Evolutionary conservation across 2,797 vertebrate genomes (phyloP).

Genomic region (Mycteria americana): DNA sequence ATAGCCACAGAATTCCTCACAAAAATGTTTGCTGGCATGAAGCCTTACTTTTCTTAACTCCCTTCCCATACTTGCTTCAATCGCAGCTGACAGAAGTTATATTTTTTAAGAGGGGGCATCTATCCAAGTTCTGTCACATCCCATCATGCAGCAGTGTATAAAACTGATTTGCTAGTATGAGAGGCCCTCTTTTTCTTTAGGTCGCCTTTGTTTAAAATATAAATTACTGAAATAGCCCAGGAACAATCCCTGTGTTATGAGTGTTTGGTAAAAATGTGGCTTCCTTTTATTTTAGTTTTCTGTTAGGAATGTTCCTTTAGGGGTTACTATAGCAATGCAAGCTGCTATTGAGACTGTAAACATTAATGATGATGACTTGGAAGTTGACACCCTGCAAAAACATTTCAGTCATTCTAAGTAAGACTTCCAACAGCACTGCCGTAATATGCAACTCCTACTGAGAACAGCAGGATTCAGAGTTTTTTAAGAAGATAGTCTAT

Average conservation of each 20-base stretch:
- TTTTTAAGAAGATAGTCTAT: constrained; percentile 52
- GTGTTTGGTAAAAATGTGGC: constrained; percentile 12
- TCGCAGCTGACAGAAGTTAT: not conserved
- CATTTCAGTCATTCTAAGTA: constrained; percentile 63
- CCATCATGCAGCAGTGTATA: constrained; percentile 3
- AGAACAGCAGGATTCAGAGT: constrained; percentile 46
- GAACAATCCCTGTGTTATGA: not conserved
- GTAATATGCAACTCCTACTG: constrained; percentile 55
- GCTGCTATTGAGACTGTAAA: constrained; percentile 66
- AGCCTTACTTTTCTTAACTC: not conserved
- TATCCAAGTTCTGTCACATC: constrained; percentile 32
- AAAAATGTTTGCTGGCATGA: not conserved
- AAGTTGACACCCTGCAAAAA: constrained; percentile 69
- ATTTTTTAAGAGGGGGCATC: constrained; percentile 4
- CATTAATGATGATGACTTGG: constrained; percentile 64
- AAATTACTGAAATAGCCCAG: not conserved
- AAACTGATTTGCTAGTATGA: constrained; percentile 13
- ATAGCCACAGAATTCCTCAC: not conserved
- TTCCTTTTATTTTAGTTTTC: constrained; percentile 43
- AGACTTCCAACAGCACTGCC: constrained; percentile 57
- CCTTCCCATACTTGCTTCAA: not conserved
- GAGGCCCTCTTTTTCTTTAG: not conserved
- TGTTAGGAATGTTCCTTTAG: constrained; percentile 49
- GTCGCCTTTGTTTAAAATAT: not conserved
- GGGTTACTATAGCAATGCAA: constrained; percentile 55